Evolutionary conservation across 2,113 vertebrate species (phyloP), one percentile per base, ranked within the genome.

Genomic region (Bufo gargarizans): DNA sequence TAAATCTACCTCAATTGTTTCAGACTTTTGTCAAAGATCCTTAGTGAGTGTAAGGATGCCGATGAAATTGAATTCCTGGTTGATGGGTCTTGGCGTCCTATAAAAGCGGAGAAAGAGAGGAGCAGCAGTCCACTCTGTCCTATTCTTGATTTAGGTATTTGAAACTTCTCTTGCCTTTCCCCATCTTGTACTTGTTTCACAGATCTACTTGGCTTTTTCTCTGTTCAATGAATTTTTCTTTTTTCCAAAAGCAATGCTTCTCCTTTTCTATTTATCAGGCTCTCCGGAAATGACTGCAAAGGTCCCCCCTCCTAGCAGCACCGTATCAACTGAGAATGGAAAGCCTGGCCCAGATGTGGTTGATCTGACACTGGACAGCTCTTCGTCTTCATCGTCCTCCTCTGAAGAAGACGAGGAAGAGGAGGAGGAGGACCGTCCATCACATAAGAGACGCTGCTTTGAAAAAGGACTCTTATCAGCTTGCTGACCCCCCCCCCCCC

Each of bases 301-400:
- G 67, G 95, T 96, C 6, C 94, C 96, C 4, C 80, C 96, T 3
- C 95, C 98, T 74, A 97, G 92, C 87, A 89, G 94, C 77, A 94
- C 95, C 4, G 58, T 78, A 59, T 45, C 82, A 3, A 84, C 22
- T 78, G 96, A 97, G 94, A 96, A 97, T 0, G 97, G 96, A 79
- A 97, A 98, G 89, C 95, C 95, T 0, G 89, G 96, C 0, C 96
- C 97, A 0, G 97, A 96, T 0, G 97, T 99, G 33, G 97, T 99
- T 91, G 98, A 99, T 94, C 95, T 99, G 91, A 99, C 98, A 92
- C 96, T 99, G 94, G 98, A 99, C 94, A 97, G 97, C 94, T 98
- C 97, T 0, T 98, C 97, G 0, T 97, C 98, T 0, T 96, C 93
- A 1, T 94, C 98, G 47, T 96, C 97, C 8, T 96, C 94, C 61